A percentile compares a stretch with the other conserved stretches of the same genome.
Evolutionary conservation across 2,113 vertebrate species (phyloP).

Genomic region (Origma solitaria): DNA sequence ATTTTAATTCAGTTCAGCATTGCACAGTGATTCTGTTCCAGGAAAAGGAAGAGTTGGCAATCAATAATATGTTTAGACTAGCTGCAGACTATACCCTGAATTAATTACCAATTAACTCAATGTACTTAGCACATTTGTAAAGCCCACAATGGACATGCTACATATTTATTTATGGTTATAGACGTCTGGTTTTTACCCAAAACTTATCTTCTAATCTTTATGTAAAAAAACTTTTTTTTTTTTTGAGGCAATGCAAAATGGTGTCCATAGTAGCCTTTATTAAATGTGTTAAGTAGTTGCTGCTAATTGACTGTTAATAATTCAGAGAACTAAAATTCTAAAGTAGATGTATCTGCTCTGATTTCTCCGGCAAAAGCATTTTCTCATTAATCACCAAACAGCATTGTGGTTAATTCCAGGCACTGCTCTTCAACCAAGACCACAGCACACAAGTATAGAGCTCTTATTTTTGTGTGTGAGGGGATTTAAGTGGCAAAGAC

Average conservation of each 20-base stretch:
- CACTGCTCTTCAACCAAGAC: not conserved
- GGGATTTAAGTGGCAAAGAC: not conserved
- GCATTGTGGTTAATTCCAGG: not conserved
- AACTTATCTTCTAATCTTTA: not conserved
- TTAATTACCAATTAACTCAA: constrained; percentile 47
- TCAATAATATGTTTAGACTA: constrained; percentile 46
- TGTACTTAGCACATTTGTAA: constrained; percentile 37
- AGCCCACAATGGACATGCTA: not conserved
- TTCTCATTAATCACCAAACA: not conserved
- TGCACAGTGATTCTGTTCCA: constrained; percentile 5
- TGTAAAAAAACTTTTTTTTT: not conserved
- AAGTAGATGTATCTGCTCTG: not conserved
- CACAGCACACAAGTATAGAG: not conserved
- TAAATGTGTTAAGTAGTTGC: not conserved
- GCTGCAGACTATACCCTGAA: constrained; percentile 11
- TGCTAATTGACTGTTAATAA: not conserved
- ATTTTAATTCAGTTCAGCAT: constrained; percentile 2
- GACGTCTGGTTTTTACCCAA: not conserved
- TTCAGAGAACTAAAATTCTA: not conserved
- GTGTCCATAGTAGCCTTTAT: not conserved
- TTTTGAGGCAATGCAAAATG: not conserved
- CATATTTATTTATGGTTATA: constrained; percentile 19
- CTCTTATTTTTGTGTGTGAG: not conserved
- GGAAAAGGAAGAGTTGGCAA: constrained; percentile 18
- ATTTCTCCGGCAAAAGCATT: not conserved